Percentiles rank a stretch among this genome's conserved stretches.
Conservation (phyloP, 2,888 invertebrate species). For the Xestia ashworthii region DNA sequence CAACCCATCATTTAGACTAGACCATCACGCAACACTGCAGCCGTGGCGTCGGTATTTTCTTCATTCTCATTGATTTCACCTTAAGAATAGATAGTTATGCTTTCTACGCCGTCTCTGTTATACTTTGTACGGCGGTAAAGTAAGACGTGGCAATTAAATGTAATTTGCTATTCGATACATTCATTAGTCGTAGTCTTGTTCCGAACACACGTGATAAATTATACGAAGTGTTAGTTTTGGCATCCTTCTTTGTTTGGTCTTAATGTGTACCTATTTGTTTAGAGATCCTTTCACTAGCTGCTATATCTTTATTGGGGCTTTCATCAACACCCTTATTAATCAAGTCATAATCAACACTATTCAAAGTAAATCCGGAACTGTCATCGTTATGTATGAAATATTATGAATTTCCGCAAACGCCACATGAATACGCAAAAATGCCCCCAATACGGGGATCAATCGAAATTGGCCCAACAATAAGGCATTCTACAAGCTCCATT, state of each 20-base stretch:
- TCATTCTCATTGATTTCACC: slow-evolving; percentile 80
- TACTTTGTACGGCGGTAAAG: slow-evolving; percentile 56
- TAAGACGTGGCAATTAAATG: slow-evolving; percentile 60
- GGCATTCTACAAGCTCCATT: slow-evolving; percentile 74
- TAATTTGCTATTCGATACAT: slow-evolving; percentile 55
- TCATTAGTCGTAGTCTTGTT: slow-evolving; percentile 50
- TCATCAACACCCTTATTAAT: slow-evolving; percentile 54
- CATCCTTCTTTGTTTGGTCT: slow-evolving; percentile 25
- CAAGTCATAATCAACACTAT: slow-evolving; percentile 62
- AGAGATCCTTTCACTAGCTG: slow-evolving; percentile 36
- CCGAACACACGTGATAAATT: slow-evolving; percentile 37
- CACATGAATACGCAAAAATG: slow-evolving; percentile 85
- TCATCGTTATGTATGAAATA: slow-evolving; percentile 79
- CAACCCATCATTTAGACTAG: slow-evolving; percentile 66
- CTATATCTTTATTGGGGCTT: slow-evolving; percentile 25
- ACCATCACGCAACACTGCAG: slow-evolving; percentile 76
- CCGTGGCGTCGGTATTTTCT: slow-evolving; percentile 70
- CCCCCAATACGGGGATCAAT: slow-evolving; percentile 80
- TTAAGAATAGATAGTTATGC: slow-evolving; percentile 79
- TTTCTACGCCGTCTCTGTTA: slow-evolving; percentile 75
- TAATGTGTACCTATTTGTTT: slow-evolving; percentile 30
- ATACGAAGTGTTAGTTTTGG: slow-evolving; percentile 10
- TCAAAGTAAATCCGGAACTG: slow-evolving; percentile 71
- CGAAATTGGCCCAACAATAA: slow-evolving; percentile 84
- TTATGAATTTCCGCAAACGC: slow-evolving; percentile 69